Conservation (phyloP, 37 sponge, comb jelly and placozoan species). For the Dysidea cf. avara region DNA sequence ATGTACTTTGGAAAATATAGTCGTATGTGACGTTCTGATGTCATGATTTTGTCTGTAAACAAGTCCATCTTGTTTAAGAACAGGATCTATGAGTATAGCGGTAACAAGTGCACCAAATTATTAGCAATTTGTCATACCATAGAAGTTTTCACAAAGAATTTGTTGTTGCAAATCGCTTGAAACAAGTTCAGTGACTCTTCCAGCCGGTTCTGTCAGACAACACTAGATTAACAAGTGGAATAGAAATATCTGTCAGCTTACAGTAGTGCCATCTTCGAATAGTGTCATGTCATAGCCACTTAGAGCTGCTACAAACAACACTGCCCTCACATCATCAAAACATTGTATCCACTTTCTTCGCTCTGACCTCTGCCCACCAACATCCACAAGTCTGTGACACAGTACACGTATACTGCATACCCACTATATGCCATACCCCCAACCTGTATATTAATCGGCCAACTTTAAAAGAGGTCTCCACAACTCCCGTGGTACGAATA, state of each 20-base stretch:
- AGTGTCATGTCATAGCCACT: slow-evolving; percentile 97
- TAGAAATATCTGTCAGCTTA: slow-evolving; percentile 39
- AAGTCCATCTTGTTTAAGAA: slow-evolving; percentile 97
- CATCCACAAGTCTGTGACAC: slow-evolving; percentile 85
- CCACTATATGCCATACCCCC: slow-evolving; percentile 1
- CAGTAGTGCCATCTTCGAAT: slow-evolving; percentile 90
- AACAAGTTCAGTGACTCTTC: slow-evolving; percentile 92
- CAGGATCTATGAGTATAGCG: slow-evolving; percentile 69
- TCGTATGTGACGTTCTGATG: slow-evolving; percentile 88
- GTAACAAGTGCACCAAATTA: not conserved
- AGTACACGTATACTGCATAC: slow-evolving; percentile 1
- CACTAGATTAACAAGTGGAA: not conserved
- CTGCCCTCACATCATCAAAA: slow-evolving; percentile 98
- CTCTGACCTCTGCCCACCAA: slow-evolving; percentile 98
- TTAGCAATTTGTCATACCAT: slow-evolving; percentile 61
- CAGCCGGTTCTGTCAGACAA: slow-evolving; percentile 79
- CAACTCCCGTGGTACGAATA: slow-evolving; percentile 94
- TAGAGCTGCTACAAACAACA: slow-evolving; percentile 93
- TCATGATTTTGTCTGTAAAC: slow-evolving; percentile 81
- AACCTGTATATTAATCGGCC: slow-evolving; percentile 91
- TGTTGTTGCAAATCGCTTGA: slow-evolving; percentile 98
- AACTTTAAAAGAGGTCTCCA: slow-evolving; percentile 88
- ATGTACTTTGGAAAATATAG: slow-evolving; percentile 79
- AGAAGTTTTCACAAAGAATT: slow-evolving; percentile 92
- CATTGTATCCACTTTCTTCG: slow-evolving; percentile 99